phyloP scores from a whole-genome alignment of 2,113 vertebrate genomes.

The human region GRCh38 chr15:100745001-100745500 shows the following conservation, averaged over 20 bases:
- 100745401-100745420: not conserved
- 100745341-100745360: not conserved
- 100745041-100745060: not conserved
- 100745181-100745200: not conserved
- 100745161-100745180: not conserved
- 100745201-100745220: not conserved
- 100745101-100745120: not conserved
- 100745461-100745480: no score
- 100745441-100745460: not conserved
- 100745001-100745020: not conserved
- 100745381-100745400: not conserved
- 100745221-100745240: no score
- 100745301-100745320: not conserved
- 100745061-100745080: not conserved
- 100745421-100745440: not conserved
- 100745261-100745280: not conserved
- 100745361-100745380: not conserved
- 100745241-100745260: no score
- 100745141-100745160: not conserved
- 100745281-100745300: not conserved
- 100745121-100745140: not conserved
- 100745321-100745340: not conserved
- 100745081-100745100: not conserved
- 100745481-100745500: not conserved
- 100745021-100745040: not conserved